These are phyloP conservation scores for Dioctria linearis DNA, from an alignment of 2,888 invertebrate genomes.

Conservation along the genomic window DNA sequence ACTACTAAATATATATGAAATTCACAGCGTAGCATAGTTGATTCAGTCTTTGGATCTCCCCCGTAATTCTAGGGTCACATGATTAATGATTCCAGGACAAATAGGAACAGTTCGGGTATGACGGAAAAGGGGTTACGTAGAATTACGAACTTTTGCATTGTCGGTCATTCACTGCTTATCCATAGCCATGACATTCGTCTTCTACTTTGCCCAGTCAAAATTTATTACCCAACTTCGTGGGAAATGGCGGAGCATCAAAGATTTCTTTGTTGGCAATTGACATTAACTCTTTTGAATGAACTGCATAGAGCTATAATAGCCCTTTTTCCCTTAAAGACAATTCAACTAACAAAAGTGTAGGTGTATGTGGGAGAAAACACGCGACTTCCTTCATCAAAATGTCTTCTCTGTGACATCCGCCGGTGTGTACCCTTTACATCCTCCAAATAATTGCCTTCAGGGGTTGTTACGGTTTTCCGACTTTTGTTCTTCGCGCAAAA, in stretches of 20 bases:
- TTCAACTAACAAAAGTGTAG: conserved; percentile 4
- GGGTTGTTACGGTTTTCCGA: conserved; percentile 54
- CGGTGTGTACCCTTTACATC: conserved; percentile 41
- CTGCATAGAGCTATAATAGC: background rate
- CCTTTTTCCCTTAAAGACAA: conserved; percentile 31
- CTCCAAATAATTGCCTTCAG: conserved; percentile 56
- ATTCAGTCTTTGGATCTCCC: conserved; percentile 1
- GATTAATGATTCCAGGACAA: conserved; percentile 70
- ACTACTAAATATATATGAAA: background rate
- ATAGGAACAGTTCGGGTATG: conserved; percentile 67
- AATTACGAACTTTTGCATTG: conserved; percentile 43
- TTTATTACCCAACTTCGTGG: conserved; percentile 12
- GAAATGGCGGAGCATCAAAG: conserved; percentile 33
- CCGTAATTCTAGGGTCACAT: conserved; percentile 59
- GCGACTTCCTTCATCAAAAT: conserved; percentile 21
- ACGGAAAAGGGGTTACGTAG: conserved; percentile 47
- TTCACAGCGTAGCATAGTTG: conserved; percentile 1
- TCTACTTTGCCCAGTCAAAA: conserved; percentile 12
- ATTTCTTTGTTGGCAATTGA: conserved; percentile 43
- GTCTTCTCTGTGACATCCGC: conserved; percentile 23
- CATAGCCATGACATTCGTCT: conserved; percentile 36
- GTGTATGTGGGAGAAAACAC: conserved; percentile 6
- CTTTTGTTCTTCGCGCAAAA: conserved; percentile 51
- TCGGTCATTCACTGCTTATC: conserved; percentile 50
- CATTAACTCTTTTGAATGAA: conserved; percentile 12